Conservation (phyloP, 1,140 invertebrate species). For the Drosophila persimilis region DNA sequence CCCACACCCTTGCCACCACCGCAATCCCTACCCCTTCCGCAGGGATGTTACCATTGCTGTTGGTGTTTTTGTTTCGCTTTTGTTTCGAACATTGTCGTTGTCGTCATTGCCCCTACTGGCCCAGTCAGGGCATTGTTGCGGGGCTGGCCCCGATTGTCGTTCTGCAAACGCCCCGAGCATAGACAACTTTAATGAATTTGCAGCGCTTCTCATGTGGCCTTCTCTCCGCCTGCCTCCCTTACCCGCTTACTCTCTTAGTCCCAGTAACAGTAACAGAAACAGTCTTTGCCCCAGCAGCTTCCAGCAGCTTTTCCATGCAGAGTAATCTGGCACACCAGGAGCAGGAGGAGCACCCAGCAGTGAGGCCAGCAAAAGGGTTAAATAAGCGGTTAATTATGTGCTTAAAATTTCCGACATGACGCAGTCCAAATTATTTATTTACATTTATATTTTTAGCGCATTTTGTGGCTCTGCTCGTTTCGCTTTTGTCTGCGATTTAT, state of each 20-base stretch:
- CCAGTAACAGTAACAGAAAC: too few species aligned
- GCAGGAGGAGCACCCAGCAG: slow-evolving; percentile 17
- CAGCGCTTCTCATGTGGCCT: slow-evolving; percentile 52
- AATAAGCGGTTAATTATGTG: slow-evolving; percentile 82
- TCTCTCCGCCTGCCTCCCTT: neutral
- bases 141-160: slow-evolving; percentile 74
- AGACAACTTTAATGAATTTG: slow-evolving; percentile 80
- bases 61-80: slow-evolving; percentile 74
- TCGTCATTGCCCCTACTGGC: slow-evolving; percentile 72
- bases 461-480: slow-evolving; percentile 18
- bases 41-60: slow-evolving; percentile 45
- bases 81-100: slow-evolving; percentile 75
- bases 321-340: slow-evolving; percentile 61
- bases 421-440: slow-evolving; percentile 81
- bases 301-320: slow-evolving; percentile 26
- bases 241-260: too few species aligned
- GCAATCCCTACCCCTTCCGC: neutral
- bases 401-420: slow-evolving; percentile 81
- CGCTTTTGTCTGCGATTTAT: slow-evolving; percentile 53
- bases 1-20: slow-evolving; percentile 10
- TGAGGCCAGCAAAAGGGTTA: slow-evolving; percentile 67
- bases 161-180: slow-evolving; percentile 76
- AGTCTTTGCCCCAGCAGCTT: slow-evolving; percentile 13
- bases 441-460: slow-evolving; percentile 75
- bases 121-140: slow-evolving; percentile 62